phyloP scores from a whole-genome alignment of 2,797 vertebrate genomes.

The Urocyon cinereoargenteus region DNA sequence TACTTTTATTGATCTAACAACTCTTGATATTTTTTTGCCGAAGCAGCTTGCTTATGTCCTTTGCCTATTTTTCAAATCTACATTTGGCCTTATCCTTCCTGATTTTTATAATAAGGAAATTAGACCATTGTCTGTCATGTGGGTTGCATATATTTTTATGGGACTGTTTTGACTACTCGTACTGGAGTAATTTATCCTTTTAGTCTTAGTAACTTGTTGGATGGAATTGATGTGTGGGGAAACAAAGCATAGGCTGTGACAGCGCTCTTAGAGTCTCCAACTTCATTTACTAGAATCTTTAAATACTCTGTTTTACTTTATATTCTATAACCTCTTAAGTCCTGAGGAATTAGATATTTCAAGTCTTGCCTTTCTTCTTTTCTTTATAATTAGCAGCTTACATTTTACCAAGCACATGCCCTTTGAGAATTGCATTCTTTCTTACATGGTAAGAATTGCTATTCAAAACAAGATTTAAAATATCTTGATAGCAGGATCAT shows the following conservation, averaged over 20 bases:
- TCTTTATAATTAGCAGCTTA: not conserved
- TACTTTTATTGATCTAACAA: not conserved
- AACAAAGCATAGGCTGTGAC: rapidly evolving
- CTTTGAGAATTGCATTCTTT: not conserved
- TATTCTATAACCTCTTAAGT: not conserved
- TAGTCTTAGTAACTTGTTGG: not conserved
- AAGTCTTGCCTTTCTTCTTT: not conserved
- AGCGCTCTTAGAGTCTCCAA: not conserved
- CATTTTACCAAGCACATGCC: not conserved
- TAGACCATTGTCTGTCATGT: not conserved
- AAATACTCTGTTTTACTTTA: not conserved
- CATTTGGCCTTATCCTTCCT: not conserved
- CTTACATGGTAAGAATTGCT: not conserved
- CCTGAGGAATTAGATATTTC: not conserved
- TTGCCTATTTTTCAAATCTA: not conserved
- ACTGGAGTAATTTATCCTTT: not conserved
- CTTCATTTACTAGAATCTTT: not conserved
- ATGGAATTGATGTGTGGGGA: not conserved
- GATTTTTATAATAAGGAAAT: not conserved
- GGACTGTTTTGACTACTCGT: not conserved
- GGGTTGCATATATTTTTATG: not conserved
- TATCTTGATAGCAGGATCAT: not conserved
- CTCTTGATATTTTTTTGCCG: not conserved
- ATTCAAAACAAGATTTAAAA: not conserved
- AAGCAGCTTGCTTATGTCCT: not conserved